phyloP scores from a whole-genome alignment of 1,140 invertebrate genomes.

The Atta texana region DNA sequence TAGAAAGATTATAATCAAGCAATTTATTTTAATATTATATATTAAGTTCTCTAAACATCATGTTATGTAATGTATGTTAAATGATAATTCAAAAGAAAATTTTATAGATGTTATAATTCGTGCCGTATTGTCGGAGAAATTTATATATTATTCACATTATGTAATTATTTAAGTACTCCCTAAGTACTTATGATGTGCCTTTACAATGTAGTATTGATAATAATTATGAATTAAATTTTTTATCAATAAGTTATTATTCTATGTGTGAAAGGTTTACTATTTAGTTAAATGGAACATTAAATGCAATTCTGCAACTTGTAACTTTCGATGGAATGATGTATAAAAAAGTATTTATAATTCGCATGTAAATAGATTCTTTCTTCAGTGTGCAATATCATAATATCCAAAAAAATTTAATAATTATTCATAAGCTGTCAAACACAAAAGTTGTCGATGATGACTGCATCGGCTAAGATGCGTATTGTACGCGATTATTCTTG shows the following conservation, averaged over 20 bases:
- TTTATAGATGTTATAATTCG: slow-evolving; percentile 20
- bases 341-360: slow-evolving; percentile 2
- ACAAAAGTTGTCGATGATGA: slow-evolving; percentile 8
- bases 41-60: slow-evolving; percentile 31
- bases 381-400: neutral
- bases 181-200: slow-evolving; percentile 39
- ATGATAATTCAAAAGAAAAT: slow-evolving; percentile 15
- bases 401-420: slow-evolving; percentile 13
- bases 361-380: neutral
- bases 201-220: slow-evolving; percentile 30
- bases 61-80: slow-evolving; percentile 5
- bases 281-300: neutral
- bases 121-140: slow-evolving; percentile 23
- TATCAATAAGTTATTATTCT: slow-evolving; percentile 13
- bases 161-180: slow-evolving; percentile 22
- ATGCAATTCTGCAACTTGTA: neutral
- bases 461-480: neutral
- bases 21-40: neutral
- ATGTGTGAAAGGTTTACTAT: slow-evolving; percentile 10
- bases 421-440: neutral
- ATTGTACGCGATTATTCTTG: neutral
- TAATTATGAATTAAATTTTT: slow-evolving; percentile 34
- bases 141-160: slow-evolving; percentile 26
- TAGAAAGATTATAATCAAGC: neutral
- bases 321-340: neutral